A percentile compares a stretch with the other conserved stretches of the same genome.
phyloP scores from a whole-genome alignment of 2,797 vertebrate species.

The Notoglanidium macrostoma region DNA sequence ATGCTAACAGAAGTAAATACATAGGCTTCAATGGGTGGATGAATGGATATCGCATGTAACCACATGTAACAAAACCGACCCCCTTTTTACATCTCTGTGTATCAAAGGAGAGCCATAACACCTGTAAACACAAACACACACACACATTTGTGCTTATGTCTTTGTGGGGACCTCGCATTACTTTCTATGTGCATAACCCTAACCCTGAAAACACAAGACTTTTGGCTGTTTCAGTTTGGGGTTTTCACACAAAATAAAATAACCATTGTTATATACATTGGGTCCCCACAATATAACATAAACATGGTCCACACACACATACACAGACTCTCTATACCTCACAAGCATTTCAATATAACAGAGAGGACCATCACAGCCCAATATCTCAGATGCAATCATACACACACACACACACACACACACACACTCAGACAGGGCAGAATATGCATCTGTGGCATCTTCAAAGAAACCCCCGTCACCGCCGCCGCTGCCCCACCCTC shows the following conservation, averaged over 20 bases:
- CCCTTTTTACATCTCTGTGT: neutral
- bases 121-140: conserved; percentile 2
- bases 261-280: too few species aligned
- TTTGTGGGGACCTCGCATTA: too few species aligned
- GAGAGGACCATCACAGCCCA: conserved; percentile 18
- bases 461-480: conserved; percentile 67
- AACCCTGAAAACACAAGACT: too few species aligned
- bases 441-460: conserved; percentile 59
- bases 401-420: conserved; percentile 40
- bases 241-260: too few species aligned
- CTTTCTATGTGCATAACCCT: too few species aligned
- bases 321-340: conserved; percentile 12
- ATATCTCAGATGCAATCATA: conserved; percentile 34
- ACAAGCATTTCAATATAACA: conserved; percentile 29
- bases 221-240: too few species aligned
- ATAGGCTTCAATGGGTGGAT: too few species aligned
- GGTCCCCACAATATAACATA: too few species aligned
- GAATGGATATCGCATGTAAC: too few species aligned
- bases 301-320: conserved; percentile 8
- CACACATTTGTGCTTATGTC: neutral
- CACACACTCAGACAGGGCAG: conserved; percentile 24
- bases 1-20: neutral
- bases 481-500: conserved; percentile 59
- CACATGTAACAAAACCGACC: too few species aligned
- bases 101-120: conserved; percentile 6